These are phyloP conservation scores for Arrhopalites spinosus DNA, from an alignment of 2,888 invertebrate genomes.

Conservation along the genomic window DNA sequence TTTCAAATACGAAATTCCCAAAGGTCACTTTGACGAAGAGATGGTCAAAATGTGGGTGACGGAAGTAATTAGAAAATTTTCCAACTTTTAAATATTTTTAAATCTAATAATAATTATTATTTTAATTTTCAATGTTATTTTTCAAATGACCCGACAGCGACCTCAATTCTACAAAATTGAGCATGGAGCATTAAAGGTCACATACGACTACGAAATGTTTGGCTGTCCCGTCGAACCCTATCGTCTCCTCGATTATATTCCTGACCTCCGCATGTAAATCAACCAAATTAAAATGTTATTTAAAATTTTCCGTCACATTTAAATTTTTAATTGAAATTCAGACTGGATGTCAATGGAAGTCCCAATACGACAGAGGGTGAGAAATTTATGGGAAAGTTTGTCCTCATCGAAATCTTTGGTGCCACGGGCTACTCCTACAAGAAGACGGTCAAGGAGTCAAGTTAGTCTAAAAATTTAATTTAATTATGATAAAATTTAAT, in stretches of 20 bases:
- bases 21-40: slow-evolving; percentile 24
- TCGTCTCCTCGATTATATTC: slow-evolving; percentile 38
- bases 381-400: slow-evolving; percentile 40
- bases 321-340: not conserved
- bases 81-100: not conserved
- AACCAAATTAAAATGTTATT: not conserved
- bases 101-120: not conserved
- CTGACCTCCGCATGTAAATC: slow-evolving; percentile 46
- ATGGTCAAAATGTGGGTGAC: slow-evolving; percentile 22
- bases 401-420: slow-evolving; percentile 51
- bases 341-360: not conserved
- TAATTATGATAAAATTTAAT: not conserved
- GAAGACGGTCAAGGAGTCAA: slow-evolving; percentile 20
- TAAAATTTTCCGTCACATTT: too few relatives aligned
- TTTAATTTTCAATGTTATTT: not conserved
- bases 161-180: slow-evolving; percentile 32
- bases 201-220: slow-evolving; percentile 48
- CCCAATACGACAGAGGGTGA: slow-evolving; percentile 28
- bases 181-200: slow-evolving; percentile 14
- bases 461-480: slow-evolving; percentile 14
- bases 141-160: slow-evolving; percentile 12
- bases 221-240: slow-evolving; percentile 53
- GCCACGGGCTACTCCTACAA: slow-evolving; percentile 41
- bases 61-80: slow-evolving; percentile 11
- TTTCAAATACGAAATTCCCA: slow-evolving; percentile 34